phyloP scores from a whole-genome alignment of 1,140 invertebrate species.

The Papilio polytes region DNA sequence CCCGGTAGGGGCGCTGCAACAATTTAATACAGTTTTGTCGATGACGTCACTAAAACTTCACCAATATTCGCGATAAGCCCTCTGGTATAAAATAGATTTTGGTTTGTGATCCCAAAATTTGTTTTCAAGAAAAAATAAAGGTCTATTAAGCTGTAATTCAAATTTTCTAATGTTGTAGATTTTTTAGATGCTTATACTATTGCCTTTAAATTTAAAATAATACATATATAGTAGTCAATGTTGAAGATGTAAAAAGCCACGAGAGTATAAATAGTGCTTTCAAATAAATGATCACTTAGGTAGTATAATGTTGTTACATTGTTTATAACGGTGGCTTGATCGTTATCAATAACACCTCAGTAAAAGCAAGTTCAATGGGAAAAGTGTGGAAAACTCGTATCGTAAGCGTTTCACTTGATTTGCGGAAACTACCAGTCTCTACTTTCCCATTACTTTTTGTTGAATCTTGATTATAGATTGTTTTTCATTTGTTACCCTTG shows the following conservation, averaged over 20 bases:
- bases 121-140: no score
- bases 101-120: no score
- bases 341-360: neutral
- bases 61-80: no score
- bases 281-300: neutral
- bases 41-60: no score
- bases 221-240: neutral
- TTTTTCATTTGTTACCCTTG: neutral
- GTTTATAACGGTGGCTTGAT: neutral
- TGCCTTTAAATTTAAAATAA: neutral
- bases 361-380: conserved; percentile 17
- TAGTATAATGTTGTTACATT: neutral
- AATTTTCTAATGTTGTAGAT: no score
- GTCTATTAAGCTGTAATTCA: no score
- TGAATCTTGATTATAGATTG: neutral
- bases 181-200: no score
- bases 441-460: neutral
- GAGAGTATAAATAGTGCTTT: neutral
- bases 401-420: neutral
- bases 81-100: no score
- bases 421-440: conserved; percentile 7
- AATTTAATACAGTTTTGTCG: no score
- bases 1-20: no score
- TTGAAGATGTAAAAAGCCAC: neutral
- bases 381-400: conserved; percentile 29